A percentile compares a stretch with the other conserved stretches of the same genome.
phyloP scores from a whole-genome alignment of 2,113 vertebrate genomes.

The Hydrochoerus hydrochaeris region DNA sequence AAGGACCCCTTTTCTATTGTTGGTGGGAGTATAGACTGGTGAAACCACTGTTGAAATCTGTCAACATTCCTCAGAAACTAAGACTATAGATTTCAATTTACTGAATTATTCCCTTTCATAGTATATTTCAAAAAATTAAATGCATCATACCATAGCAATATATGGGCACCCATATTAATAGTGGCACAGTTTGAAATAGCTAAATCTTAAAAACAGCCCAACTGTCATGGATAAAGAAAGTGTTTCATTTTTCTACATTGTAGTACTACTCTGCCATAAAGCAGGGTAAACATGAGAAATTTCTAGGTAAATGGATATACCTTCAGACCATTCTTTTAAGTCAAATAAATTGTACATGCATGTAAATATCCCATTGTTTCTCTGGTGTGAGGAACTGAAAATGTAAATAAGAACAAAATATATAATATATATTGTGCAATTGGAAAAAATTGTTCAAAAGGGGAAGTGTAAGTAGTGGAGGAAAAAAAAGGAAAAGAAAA shows the following conservation, averaged over 20 bases:
- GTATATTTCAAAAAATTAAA: neutral
- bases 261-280: neutral
- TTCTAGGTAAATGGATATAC: neutral
- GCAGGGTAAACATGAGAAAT: neutral
- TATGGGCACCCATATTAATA: neutral
- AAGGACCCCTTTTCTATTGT: neutral
- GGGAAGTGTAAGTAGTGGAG: neutral
- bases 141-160: neutral
- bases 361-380: neutral
- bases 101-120: neutral
- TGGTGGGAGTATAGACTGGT: neutral
- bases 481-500: neutral
- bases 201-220: neutral
- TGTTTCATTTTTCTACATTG: too few relatives aligned
- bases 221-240: neutral
- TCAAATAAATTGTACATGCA: too few relatives aligned
- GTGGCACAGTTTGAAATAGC: neutral
- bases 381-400: neutral
- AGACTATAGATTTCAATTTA: neutral
- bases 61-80: neutral
- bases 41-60: neutral
- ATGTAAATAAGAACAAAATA: neutral
- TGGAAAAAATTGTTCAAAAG: neutral
- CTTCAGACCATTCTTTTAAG: neutral
- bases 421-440: neutral